Conservation (phyloP, 2,888 invertebrate species). For the Epiblema foenella region DNA sequence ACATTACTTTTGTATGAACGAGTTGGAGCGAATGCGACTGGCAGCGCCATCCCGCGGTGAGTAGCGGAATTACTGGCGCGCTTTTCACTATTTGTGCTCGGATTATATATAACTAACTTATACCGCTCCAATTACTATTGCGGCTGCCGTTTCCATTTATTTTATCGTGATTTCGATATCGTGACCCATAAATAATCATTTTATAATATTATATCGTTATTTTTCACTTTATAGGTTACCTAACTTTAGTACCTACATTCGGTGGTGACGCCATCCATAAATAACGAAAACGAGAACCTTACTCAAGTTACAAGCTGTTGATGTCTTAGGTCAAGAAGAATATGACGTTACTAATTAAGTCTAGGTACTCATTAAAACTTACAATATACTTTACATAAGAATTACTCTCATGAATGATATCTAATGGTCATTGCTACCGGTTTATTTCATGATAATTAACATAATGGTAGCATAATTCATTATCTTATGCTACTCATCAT, state of each 20-base stretch:
- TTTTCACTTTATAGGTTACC: slow-evolving; percentile 7
- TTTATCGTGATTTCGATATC: slow-evolving; percentile 13
- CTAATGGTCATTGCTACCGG: not conserved
- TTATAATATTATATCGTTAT: not conserved
- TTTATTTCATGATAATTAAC: not conserved
- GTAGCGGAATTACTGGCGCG: slow-evolving; percentile 55
- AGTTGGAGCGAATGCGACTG: slow-evolving; percentile 38
- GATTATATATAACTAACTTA: slow-evolving; percentile 24
- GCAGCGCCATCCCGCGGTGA: slow-evolving; percentile 72
- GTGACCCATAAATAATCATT: slow-evolving; percentile 1
- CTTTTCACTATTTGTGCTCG: slow-evolving; percentile 35
- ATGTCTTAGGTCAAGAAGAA: not conserved
- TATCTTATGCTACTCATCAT: not conserved
- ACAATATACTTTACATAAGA: not conserved
- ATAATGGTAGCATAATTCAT: not conserved
- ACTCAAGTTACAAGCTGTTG: not conserved
- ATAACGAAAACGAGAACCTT: not conserved
- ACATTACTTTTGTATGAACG: not conserved
- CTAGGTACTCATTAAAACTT: not conserved
- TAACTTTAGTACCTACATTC: not conserved
- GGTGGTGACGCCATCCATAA: not conserved
- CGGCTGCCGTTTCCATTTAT: slow-evolving; percentile 21
- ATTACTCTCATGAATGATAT: not conserved
- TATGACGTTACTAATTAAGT: not conserved
- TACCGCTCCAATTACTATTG: slow-evolving; percentile 11